These are phyloP conservation scores for Drosophila subpulchrella DNA, from an alignment of 1,140 invertebrate genomes.

Conservation along the genomic window DNA sequence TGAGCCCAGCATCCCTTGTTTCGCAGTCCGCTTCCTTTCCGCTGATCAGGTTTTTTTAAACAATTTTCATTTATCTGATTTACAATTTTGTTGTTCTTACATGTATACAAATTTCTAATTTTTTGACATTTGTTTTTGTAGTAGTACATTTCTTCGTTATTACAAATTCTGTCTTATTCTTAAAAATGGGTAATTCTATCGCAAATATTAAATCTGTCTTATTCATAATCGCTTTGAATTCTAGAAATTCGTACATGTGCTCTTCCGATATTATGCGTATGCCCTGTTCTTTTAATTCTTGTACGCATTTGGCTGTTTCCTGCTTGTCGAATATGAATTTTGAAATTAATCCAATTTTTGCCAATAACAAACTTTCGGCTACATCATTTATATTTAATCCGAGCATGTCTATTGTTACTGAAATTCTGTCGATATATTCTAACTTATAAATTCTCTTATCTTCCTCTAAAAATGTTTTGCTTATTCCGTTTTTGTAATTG, in stretches of 20 bases:
- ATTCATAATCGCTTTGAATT: neutral
- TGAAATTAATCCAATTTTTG: too few species aligned
- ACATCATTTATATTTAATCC: too few species aligned
- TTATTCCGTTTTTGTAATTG: constrained; percentile 6
- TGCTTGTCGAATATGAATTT: too few species aligned
- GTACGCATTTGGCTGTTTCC: neutral
- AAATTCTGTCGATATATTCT: neutral
- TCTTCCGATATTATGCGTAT: neutral
- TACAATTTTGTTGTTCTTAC: too few species aligned
- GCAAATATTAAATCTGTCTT: neutral
- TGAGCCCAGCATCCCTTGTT: too few species aligned
- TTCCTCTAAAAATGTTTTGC: constrained; percentile 1
- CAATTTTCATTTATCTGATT: too few species aligned
- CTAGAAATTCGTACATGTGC: neutral
- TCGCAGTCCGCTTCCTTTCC: too few species aligned
- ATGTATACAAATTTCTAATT: neutral
- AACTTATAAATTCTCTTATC: constrained; percentile 4
- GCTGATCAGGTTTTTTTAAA: too few species aligned
- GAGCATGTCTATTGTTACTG: too few species aligned
- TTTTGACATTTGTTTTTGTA: neutral
- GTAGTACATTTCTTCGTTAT: neutral
- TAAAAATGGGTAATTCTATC: neutral
- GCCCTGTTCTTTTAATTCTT: neutral
- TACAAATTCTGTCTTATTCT: too few species aligned
- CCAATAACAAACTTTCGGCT: too few species aligned